Base-by-base conservation (phyloP, 64 coral and sea anemone species). In the Orbicella faveolata region DNA sequence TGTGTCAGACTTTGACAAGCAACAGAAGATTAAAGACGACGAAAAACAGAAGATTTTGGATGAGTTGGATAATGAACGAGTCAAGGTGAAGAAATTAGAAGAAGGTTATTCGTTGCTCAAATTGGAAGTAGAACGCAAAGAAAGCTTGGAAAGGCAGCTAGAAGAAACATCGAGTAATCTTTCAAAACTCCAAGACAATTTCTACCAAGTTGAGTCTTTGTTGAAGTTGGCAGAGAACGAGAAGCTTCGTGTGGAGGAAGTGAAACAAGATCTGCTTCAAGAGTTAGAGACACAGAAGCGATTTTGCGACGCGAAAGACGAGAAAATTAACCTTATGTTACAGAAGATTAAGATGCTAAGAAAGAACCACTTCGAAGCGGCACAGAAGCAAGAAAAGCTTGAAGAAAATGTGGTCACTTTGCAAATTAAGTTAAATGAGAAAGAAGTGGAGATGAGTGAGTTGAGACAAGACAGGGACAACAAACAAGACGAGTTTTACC, bases 271-370 rank as follows among this genome's bases (percentile, higher is more conserved):
- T 26, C 39, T 85, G 16, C 21, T 85, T 51, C 82, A 85, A 33
- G 36, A 85, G 36, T 72, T 85, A 3, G 64, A 85, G 23, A 52
- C 48, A 52, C 64, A 72, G 82, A 85, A 85, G 65, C 82, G 21
- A 18, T 16, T 6, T 51, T 8, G 10, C n/a, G 39, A 85, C n/a
- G 64, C 20, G 9, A 85, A 85, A 52, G 65, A 73, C 12, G 82
- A 65, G 7, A 52, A 25, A 85, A 72, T 72, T 5, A 39, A 21
- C 1, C 37, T 85, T 85, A 30, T 85, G 82, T 1, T 72, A 39
- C 82, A 85, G 6, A 85, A 85, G 65, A 17, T 85, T 39, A 85
- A 85, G 64, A 73, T 85, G 21, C 23, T 85, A 20, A 85, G 72
- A 73, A 85, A 72, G 39, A 26, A 26, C 65, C 20, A 68, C 21